Conservation (phyloP, 2,888 invertebrate genomes). For the Ecdyonurus torrentis region DNA sequence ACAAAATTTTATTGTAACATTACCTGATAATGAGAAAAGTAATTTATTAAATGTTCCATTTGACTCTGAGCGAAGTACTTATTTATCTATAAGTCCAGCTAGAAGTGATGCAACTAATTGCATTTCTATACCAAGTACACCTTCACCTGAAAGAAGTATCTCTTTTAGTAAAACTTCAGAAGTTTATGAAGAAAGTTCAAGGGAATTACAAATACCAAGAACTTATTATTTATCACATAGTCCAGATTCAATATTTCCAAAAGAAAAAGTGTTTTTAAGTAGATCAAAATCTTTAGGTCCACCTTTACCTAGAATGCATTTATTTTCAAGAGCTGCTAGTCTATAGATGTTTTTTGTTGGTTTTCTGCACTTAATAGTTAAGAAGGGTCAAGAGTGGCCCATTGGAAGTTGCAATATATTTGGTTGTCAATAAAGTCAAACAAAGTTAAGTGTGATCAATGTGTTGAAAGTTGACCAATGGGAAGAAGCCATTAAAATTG, state of each 20-base stretch:
- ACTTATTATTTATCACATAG: not conserved
- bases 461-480: too few relatives aligned
- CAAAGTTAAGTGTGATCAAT: too few relatives aligned
- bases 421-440: too few relatives aligned
- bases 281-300: not conserved
- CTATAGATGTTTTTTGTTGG: too few relatives aligned
- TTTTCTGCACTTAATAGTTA: too few relatives aligned
- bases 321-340: not conserved
- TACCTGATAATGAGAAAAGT: too few relatives aligned
- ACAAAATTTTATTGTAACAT: not conserved
- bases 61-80: not conserved
- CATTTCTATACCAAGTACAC: not conserved
- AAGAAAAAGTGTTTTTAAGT: not conserved
- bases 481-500: too few relatives aligned
- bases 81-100: not conserved
- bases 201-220: not conserved
- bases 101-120: not conserved
- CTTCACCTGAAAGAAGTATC: not conserved
- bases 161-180: not conserved
- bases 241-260: not conserved
- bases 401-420: too few relatives aligned
- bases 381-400: too few relatives aligned
- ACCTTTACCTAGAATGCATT: not conserved
- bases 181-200: not conserved
- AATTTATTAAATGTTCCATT: too few relatives aligned